Percentiles rank a stretch among this genome's conserved stretches.
Conservation (phyloP, 2,797 vertebrate species). For the Molossus alvarezi region DNA sequence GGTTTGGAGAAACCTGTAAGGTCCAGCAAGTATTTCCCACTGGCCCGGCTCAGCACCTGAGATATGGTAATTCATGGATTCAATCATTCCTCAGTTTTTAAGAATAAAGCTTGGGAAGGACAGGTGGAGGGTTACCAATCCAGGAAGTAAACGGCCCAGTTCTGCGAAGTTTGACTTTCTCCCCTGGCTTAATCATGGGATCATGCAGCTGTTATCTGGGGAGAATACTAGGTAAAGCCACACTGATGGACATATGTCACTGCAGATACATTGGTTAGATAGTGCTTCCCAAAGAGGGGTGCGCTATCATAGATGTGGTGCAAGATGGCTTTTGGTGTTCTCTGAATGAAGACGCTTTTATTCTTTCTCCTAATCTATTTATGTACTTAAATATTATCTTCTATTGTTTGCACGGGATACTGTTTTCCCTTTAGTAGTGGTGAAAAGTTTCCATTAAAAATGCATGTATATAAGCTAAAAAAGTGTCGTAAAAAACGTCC, state of each 20-base stretch:
- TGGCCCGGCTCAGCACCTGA: not conserved
- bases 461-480: not conserved
- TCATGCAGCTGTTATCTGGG: not conserved
- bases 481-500: not conserved
- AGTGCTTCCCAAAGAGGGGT: not conserved
- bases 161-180: not conserved
- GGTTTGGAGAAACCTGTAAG: not conserved
- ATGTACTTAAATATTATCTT: conserved; percentile 26
- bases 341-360: not conserved
- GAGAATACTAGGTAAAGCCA: not conserved
- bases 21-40: not conserved
- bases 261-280: not conserved
- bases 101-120: not conserved
- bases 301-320: not conserved
- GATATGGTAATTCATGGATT: not conserved
- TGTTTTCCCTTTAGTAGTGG: not conserved
- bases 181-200: not conserved
- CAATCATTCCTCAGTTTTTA: not conserved
- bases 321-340: not conserved
- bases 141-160: not conserved
- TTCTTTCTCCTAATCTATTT: conserved; percentile 19
- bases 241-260: not conserved
- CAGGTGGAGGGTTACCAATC: not conserved
- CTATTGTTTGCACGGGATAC: not conserved
- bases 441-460: conserved; percentile 58